Percentiles rank a stretch among this genome's conserved stretches.
These are phyloP conservation scores for Rhabdornis inornatus DNA, from an alignment of 2,113 vertebrate species.

Conservation along the genomic window DNA sequence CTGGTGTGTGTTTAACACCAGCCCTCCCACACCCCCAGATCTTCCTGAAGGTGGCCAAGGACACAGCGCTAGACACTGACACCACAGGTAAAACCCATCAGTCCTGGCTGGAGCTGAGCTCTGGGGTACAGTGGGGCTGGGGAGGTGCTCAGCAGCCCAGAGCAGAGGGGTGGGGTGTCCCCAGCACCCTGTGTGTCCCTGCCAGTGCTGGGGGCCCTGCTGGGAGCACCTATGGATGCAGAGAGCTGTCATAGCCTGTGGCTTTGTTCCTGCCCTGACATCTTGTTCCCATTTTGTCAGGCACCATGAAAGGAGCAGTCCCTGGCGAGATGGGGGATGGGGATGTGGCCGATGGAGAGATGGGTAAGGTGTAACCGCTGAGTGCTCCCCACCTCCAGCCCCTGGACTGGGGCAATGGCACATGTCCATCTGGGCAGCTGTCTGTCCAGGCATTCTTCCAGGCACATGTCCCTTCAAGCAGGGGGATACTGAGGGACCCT, in stretches of 20 bases:
- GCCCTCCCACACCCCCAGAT: slow-evolving; percentile 68
- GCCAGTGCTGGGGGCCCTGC: fast-evolving
- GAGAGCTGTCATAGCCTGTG: not conserved
- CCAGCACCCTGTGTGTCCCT: not conserved
- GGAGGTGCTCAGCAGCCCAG: not conserved
- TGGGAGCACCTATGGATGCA: not conserved
- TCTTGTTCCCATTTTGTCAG: not conserved
- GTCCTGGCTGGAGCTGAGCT: not conserved
- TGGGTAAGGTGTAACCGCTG: not conserved
- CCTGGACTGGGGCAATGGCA: not conserved
- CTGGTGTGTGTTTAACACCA: not conserved
- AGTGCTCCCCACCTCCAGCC: not conserved
- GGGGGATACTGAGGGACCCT: not conserved
- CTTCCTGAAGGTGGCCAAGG: slow-evolving; percentile 84
- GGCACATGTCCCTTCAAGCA: fast-evolving
- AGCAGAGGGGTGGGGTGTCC: not conserved
- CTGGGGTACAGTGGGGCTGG: fast-evolving
- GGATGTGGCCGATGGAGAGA: not conserved
- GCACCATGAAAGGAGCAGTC: not conserved
- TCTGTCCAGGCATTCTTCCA: not conserved
- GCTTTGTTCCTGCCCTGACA: not conserved
- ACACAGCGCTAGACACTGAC: slow-evolving; percentile 50
- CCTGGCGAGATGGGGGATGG: fast-evolving
- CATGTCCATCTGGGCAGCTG: fast-evolving
- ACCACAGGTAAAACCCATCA: not conserved